Evolutionary conservation across 2,113 vertebrate genomes (phyloP).

Genomic region (Callospermophilus lateralis): DNA sequence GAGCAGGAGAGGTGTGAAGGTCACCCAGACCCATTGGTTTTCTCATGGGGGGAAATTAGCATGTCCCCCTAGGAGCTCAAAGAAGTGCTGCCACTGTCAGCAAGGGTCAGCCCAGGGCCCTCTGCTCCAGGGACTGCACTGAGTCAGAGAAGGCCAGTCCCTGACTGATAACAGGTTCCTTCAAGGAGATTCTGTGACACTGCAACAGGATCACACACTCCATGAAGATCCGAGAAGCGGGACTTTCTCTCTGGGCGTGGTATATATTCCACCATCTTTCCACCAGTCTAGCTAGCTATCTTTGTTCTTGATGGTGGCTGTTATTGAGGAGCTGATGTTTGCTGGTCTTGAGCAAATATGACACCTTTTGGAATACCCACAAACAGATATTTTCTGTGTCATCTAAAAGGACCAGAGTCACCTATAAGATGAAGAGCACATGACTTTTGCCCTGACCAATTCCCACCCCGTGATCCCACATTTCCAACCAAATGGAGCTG

Average conservation of each 20-base stretch:
- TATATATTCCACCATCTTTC: neutral
- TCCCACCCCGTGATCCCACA: neutral
- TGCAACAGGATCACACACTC: neutral
- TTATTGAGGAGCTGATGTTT: neutral
- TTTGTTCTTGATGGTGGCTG: neutral
- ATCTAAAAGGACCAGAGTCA: neutral
- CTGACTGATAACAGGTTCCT: neutral
- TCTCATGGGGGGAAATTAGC: neutral
- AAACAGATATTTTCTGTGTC: neutral
- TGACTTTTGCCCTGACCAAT: neutral
- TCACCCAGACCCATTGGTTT: neutral
- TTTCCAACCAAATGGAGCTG: neutral
- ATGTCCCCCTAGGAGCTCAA: neutral
- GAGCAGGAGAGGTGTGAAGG: neutral
- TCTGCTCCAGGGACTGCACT: neutral
- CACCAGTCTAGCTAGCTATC: neutral
- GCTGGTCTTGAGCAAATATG: neutral
- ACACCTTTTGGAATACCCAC: neutral
- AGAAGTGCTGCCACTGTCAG: rapidly evolving
- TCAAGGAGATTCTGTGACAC: neutral
- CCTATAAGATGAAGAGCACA: neutral
- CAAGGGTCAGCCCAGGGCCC: too few species aligned
- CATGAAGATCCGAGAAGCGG: neutral
- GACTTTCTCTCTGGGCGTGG: neutral
- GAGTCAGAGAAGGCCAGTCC: neutral